Evolutionary conservation across 2,888 invertebrate species (phyloP), one percentile per base, ranked within the genome.

Genomic region (Clusia tigrina): DNA sequence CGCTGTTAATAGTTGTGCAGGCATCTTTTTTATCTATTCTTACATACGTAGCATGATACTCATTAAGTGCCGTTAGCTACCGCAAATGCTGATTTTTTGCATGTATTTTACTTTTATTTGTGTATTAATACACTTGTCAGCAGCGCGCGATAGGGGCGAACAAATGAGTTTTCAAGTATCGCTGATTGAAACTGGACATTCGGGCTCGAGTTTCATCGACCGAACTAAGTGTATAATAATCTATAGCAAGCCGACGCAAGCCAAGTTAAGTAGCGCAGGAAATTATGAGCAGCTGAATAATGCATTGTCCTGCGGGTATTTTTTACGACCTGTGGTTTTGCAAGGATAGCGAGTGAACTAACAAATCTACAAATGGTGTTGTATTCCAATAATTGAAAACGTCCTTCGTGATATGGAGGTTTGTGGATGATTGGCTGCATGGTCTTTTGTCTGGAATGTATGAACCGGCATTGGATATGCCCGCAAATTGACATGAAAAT

Each of bases 21-120:
- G n/a, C n/a, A n/a, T n/a, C n/a, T n/a, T 32, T 20, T 20, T 22
- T 18, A 18, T 48, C 22, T 48, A 48, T 48, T 22, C 22, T 9
- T 48, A 18, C 22, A 3, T 48, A 22, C 22, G 74, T 74, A 77
- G 60, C 76, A 73, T 77, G 73, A 75, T 76, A 77, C 74, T 76
- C 71, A 77, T 74, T 74, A 74, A 78, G 68, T 77, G 71, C 78
- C 74, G 74, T 74, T 74, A 74, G 70, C 48, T 48, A n/a, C n/a
- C n/a, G n/a, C 48, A 5, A 48, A 20, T 9, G 48, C 48, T 3
- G 48, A 48, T 48, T 48, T 18, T 15, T 3, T 48, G 2, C 48
- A 48, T 48, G 22, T 6, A 48, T 18, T n/a, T 6, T 15, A 42
- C n/a, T 42, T 42, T 42, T 42, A 42, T 42, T 48, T 5, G 20